Evolutionary conservation across 2,888 invertebrate genomes (phyloP).

Genomic region (Glyphotaelius pellucidus): DNA sequence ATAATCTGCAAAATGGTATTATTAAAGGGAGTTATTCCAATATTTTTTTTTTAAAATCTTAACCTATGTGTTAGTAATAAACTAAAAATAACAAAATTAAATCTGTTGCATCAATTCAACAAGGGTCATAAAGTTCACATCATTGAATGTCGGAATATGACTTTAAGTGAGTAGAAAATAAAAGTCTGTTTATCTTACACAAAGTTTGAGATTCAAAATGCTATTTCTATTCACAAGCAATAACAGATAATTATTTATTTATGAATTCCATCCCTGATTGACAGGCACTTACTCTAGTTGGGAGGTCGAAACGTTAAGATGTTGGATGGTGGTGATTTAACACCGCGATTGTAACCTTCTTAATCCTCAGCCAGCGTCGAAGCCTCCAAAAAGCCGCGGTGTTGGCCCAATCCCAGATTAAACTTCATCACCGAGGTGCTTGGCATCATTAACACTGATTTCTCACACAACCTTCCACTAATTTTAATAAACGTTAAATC

Average conservation of each 20-base stretch:
- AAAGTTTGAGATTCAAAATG: not conserved
- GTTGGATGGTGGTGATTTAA: conserved; percentile 34
- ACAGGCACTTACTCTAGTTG: conserved; percentile 5
- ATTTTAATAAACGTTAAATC: not conserved
- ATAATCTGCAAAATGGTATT: too few relatives aligned
- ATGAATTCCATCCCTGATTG: conserved; percentile 9
- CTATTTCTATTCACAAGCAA: not conserved
- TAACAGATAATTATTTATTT: not conserved
- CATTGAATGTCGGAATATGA: too few relatives aligned
- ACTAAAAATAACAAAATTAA: too few relatives aligned
- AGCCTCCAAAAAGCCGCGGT: not conserved
- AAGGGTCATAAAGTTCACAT: not conserved
- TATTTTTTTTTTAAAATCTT: too few relatives aligned
- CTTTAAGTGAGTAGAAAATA: not conserved
- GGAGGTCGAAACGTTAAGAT: conserved; percentile 25
- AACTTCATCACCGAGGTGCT: not conserved
- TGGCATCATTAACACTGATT: not conserved
- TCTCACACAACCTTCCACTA: not conserved
- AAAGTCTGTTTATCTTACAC: not conserved
- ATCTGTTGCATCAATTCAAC: not conserved
- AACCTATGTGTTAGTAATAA: not conserved
- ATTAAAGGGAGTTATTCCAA: too few relatives aligned
- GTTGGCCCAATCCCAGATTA: conserved; percentile 3
- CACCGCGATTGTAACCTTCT: not conserved
- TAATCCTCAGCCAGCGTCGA: conserved; percentile 18